Evolutionary conservation across 2,113 vertebrate species (phyloP).

Genomic region (Mesoclemmys tuberculata): DNA sequence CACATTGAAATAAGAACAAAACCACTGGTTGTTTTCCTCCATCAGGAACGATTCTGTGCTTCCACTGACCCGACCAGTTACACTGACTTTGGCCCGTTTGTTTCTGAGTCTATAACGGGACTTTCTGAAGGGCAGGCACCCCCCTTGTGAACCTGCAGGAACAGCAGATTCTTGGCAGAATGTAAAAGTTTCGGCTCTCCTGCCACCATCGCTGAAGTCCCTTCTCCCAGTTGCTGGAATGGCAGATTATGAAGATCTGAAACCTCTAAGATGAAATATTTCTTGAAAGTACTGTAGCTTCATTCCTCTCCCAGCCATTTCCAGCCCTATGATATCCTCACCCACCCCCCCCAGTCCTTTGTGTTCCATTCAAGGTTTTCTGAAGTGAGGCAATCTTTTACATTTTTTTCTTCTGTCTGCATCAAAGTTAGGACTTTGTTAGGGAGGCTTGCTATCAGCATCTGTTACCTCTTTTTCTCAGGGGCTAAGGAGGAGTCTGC

Average conservation of each 20-base stretch:
- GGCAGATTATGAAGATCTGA: slow-evolving; percentile 38
- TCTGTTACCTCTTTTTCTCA: slow-evolving; percentile 88
- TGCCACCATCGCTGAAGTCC: neutral
- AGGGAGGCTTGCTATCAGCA: slow-evolving; percentile 84
- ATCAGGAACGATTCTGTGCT: neutral
- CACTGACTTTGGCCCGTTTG: neutral
- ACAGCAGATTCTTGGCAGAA: fast-evolving
- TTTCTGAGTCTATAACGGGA: neutral
- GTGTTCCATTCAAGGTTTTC: slow-evolving; percentile 78
- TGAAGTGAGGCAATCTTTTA: slow-evolving; percentile 79
- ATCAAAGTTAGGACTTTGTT: slow-evolving; percentile 90
- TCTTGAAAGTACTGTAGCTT: neutral
- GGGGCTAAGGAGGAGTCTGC: slow-evolving; percentile 84
- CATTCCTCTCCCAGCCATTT: slow-evolving; percentile 67
- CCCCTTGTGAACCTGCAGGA: neutral
- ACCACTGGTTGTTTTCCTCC: neutral
- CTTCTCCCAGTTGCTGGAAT: neutral
- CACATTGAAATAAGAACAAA: neutral
- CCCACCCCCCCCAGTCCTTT: slow-evolving; percentile 68
- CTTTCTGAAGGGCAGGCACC: neutral
- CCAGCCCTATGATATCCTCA: slow-evolving; percentile 57
- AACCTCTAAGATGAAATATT: slow-evolving; percentile 46
- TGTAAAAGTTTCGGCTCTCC: neutral
- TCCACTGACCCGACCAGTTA: neutral
- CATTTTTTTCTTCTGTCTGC: slow-evolving; percentile 71